Conservation (phyloP, 1,140 invertebrate species). For the Drosophila bifasciata region DNA sequence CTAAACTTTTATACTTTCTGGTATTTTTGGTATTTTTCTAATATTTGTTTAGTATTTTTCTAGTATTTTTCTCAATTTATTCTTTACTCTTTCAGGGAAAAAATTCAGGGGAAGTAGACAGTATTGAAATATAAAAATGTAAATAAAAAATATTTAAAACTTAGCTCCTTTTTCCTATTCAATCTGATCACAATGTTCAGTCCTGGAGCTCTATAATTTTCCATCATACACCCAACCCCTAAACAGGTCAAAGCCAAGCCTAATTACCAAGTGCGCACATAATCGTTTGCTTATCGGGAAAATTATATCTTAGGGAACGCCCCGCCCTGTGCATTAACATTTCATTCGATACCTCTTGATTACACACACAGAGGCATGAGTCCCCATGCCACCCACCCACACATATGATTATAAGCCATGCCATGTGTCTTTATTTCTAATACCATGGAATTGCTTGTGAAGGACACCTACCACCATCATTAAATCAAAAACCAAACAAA, state of each 20-base stretch:
- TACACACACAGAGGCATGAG: not conserved
- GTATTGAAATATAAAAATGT: no score
- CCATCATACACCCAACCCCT: not conserved
- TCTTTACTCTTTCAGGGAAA: no score
- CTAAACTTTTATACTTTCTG: no score
- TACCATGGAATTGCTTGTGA: slow-evolving; percentile 9
- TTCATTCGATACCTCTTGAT: slow-evolving; percentile 24
- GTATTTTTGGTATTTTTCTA: no score
- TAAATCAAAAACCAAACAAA: slow-evolving; percentile 77
- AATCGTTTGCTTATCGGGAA: slow-evolving; percentile 42
- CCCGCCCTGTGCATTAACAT: slow-evolving; percentile 42
- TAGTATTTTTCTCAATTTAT: no score
- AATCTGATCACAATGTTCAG: no score
- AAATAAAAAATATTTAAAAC: no score
- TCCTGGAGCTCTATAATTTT: not conserved
- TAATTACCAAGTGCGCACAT: slow-evolving; percentile 42
- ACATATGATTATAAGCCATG: slow-evolving; percentile 51
- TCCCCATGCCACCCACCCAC: slow-evolving; percentile 1
- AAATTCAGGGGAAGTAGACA: no score
- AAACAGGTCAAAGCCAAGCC: slow-evolving; percentile 12
- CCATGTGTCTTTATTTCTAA: slow-evolving; percentile 53
- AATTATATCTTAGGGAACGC: slow-evolving; percentile 16
- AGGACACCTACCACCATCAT: slow-evolving; percentile 55
- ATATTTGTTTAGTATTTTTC: no score
- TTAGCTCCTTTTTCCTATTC: no score